Base-by-base conservation (phyloP, 2,797 vertebrate genomes). In the Phoeniculus purpureus region DNA sequence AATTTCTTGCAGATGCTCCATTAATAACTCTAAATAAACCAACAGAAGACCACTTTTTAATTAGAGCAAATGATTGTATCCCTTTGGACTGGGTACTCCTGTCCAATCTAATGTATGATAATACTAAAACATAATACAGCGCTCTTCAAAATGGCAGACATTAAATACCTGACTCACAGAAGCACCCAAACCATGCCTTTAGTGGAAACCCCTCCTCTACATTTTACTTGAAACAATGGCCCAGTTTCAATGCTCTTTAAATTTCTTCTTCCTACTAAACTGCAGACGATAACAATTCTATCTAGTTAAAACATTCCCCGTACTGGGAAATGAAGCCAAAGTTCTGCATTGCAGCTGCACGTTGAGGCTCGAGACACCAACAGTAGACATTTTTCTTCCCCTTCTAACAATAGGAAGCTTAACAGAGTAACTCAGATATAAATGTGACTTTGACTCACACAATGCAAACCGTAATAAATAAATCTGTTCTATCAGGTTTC, bases 1-100 rank as follows among this genome's bases (percentile, higher is more conserved):
- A 93, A 99, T 98, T 97, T 99, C 99, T 92, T 98, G 98, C 65
- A 99, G 97, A 90, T 99, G 98, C 91, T 99, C 99, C 93, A 98
- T 98, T 92, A 99, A 94, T 92, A 99, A 95, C 76, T 98, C 99
- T 99, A 95, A 91, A 84, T 81, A 93, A 96, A 96, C 65, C 79
- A 96, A 95, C 32, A 94, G 67, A 76, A 94, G 67, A 76, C 31
- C 62, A 79, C 75, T 90, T 94, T 81, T 94, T 94, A 95, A 88
- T 91, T 89, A 73, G 25, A 75, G 20, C 17, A 78, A 90, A 95
- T 74, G 29, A 92, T 7, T 73, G 59, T 81, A 91, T 87, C 85
- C 83, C 84, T 94, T 89, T 86, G 79, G 26, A 81, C 47, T 74
- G 31, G 70, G 54, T 87, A 85, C 25, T 81, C 75, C 64, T 96